Percentiles rank a stretch among this genome's conserved stretches.
Conservation (phyloP, 2,113 vertebrate genomes). For the Tricholaema leucomelas region DNA sequence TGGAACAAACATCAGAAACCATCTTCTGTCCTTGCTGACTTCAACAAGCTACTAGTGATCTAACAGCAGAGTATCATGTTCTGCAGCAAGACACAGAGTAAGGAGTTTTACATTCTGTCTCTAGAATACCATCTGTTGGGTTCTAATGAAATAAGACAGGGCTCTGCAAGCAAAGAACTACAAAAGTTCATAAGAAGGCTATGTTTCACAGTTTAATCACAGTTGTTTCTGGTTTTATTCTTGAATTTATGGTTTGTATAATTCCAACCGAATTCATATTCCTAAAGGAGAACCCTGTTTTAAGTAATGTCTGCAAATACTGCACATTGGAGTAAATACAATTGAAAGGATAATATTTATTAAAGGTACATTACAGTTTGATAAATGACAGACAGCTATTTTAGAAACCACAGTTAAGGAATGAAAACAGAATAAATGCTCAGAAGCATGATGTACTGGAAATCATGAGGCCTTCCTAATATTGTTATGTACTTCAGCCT, state of each 20-base stretch:
- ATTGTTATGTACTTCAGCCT: not conserved
- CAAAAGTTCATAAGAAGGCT: slow-evolving; percentile 65
- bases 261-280: not conserved
- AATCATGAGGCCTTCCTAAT: not conserved
- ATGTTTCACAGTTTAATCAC: not conserved
- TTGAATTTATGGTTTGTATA: not conserved
- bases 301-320: not conserved
- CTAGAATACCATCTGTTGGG: not conserved
- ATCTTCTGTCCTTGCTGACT: not conserved
- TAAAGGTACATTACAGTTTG: not conserved
- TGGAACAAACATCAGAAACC: not conserved
- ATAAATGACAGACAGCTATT: not conserved
- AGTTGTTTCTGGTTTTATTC: slow-evolving; percentile 58
- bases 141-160: slow-evolving; percentile 48
- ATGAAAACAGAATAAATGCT: not conserved
- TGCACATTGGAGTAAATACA: not conserved
- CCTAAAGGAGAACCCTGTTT: not conserved
- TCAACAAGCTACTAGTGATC: not conserved
- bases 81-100: not conserved
- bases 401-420: not conserved
- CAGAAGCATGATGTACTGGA: not conserved
- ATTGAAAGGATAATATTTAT: not conserved
- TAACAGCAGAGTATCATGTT: not conserved
- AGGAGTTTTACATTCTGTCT: not conserved
- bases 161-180: slow-evolving; percentile 33